Base-by-base conservation (phyloP, 2,113 vertebrate species). In the Rhizomys pruinosus region DNA sequence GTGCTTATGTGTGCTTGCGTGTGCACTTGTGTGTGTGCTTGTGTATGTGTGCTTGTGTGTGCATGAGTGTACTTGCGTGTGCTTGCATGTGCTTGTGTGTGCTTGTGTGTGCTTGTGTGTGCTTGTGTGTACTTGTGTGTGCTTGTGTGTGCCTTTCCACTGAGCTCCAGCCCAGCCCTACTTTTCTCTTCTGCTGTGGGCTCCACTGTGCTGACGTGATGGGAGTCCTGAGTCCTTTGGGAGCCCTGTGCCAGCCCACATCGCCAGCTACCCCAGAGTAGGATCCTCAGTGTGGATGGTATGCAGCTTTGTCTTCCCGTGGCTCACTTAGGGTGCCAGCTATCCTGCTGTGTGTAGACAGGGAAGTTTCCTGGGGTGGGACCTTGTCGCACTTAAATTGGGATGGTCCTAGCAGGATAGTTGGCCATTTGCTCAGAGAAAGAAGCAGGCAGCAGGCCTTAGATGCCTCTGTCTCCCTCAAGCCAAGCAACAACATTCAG, bases 131-230 rank as follows among this genome's bases (percentile, higher is more conserved):
- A n/a, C n/a, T n/a, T n/a, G n/a, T n/a, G n/a, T n/a, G n/a, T n/a
- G n/a, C n/a, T n/a, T n/a, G n/a, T n/a, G n/a, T n/a, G n/a, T n/a
- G n/a, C 22, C 47, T 52, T 52, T 61, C 59, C 59, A 61, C 59
- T 61, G 13, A 61, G n/a, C n/a, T n/a, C n/a, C n/a, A n/a, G 59
- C 37, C 39, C 71, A 42, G 71, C 71, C 71, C 37, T 52, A 11
- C 6, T 52, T 25, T 87, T 74, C 84, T 32, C 17, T 47, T 92
- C 69, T 16, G 11, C 29, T 37, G 4, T 23, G 23, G 66, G 8
- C 37, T 16, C 77, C 63, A 42, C 47, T 8, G 16, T 10, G 25
- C 15, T 27, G 42, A 32, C 25, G 37, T 0, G 0, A 4, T 22
- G 17, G 12, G 5, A 15, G 47, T 44, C 42, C 37, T 27, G 19